phyloP scores from a whole-genome alignment of 35 echinoderm and acorn worm genomes.

The Acanthaster planci region DNA sequence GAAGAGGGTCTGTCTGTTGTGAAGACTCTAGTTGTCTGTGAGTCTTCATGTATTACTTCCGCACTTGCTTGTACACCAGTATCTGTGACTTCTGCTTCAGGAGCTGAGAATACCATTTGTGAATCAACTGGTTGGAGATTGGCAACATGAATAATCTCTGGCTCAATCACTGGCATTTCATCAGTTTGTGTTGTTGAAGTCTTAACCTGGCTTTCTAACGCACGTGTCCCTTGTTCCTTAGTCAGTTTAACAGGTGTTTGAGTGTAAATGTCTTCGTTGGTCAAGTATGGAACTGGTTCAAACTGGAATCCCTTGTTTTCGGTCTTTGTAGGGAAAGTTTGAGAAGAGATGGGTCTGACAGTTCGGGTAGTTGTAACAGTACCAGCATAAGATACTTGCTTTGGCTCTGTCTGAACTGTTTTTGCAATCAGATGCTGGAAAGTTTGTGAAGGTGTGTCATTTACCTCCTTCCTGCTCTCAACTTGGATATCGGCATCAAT shows the following conservation, averaged over 20 bases:
- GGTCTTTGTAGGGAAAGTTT: not conserved
- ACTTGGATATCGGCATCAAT: conserved; percentile 17
- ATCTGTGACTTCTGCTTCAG: not conserved
- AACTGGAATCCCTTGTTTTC: conserved; percentile 7
- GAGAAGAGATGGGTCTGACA: not conserved
- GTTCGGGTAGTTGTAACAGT: not conserved
- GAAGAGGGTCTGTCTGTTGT: conserved; percentile 13
- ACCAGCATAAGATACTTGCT: not conserved
- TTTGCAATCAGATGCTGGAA: not conserved
- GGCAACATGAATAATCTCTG: conserved; percentile 18
- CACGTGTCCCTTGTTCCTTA: conserved; percentile 3
- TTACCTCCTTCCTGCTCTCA: not conserved
- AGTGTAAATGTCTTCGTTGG: conserved; percentile 2
- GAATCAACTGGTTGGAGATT: conserved; percentile 14
- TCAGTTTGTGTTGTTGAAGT: conserved; percentile 23
- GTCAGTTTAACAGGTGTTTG: not conserved
- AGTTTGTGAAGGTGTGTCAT: conserved; percentile 9
- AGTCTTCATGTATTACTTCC: conserved; percentile 7
- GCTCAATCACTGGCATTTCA: not conserved
- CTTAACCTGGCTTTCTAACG: not conserved
- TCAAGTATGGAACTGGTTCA: conserved; percentile 19
- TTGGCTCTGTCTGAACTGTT: not conserved
- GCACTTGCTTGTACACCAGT: conserved; percentile 5
- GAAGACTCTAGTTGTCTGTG: conserved; percentile 23
- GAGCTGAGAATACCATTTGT: not conserved